phyloP scores from a whole-genome alignment of 2,113 vertebrate species.

The Penelope pileata region DNA sequence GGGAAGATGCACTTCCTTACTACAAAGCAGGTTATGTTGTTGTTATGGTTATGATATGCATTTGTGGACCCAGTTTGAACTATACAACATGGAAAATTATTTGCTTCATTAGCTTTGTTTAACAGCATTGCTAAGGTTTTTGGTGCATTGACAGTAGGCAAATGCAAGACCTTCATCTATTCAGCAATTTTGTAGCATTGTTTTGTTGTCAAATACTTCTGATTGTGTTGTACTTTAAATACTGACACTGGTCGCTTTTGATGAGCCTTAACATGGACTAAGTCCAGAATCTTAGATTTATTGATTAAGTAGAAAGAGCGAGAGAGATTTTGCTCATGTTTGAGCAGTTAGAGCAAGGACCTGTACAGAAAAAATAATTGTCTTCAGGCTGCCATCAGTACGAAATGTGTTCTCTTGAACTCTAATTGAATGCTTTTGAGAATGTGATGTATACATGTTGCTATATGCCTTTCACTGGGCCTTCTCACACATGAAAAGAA shows the following conservation, averaged over 20 bases:
- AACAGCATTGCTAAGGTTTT: background rate
- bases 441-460: background rate
- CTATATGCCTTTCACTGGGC: background rate
- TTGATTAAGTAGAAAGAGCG: background rate
- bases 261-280: background rate
- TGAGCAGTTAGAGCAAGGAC: background rate
- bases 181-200: background rate
- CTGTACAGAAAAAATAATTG: background rate
- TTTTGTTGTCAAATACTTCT: background rate
- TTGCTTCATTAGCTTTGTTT: background rate
- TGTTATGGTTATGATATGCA: background rate
- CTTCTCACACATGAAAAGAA: background rate
- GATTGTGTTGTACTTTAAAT: background rate
- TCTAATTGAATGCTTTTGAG: background rate
- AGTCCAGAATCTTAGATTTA: background rate
- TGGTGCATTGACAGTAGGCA: background rate
- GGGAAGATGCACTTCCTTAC: background rate
- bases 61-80: background rate
- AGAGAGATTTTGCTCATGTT: background rate
- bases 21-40: background rate
- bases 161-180: background rate
- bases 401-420: background rate
- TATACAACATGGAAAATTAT: background rate
- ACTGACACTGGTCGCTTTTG: background rate
- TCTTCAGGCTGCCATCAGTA: background rate